Base-by-base conservation (phyloP, 2,888 invertebrate species). In the Papilio gigon region DNA sequence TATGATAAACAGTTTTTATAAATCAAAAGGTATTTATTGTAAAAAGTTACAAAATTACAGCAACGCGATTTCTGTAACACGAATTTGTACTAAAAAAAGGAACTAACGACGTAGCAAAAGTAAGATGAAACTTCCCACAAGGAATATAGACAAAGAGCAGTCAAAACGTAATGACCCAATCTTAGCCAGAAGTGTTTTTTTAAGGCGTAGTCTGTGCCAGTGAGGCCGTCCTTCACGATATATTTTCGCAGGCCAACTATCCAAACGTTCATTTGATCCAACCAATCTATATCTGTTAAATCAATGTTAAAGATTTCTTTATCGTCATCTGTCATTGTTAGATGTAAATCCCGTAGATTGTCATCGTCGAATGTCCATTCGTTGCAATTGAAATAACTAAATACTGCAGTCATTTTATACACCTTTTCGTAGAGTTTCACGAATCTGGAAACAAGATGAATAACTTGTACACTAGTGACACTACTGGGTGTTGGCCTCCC, bases 271-370 rank as follows among this genome's bases (percentile, higher is more conserved):
- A 78, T 42, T 40, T 75, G 74, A 6, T 78, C 76, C 0, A 17
- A 9, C 74, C 77, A 78, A 30, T 81, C 72, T 0, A 81, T 64
- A 4, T 67, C 68, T 0, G 35, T 30, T 0, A 76, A 47, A 56
- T 83, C 78, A 22, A 80, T 81, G n/a, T 81, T 74, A 58, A 74
- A 83, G 4, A 83, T 79, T 1, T 63, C 70, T 30, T 71, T 76
- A 68, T 82, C 82, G 4, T 65, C 63, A 0, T 69, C 37, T 1
- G 77, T 68, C 58, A 79, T 20, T 6, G 30, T 71, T 0, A 76
- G 22, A 44, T 72, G 75, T 0, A 82, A 63, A 0, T 63, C 30
- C 2, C 50, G 67, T 0, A 77, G 70, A 20, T 81, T 81, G 0
- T 71, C 61, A 27, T 81, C 80, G 2, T 56, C 8, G n/a, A 82